Percentiles rank a stretch among this genome's conserved stretches.
Conservation (phyloP, 2,113 vertebrate species). For the Coturnix japonica region DNA sequence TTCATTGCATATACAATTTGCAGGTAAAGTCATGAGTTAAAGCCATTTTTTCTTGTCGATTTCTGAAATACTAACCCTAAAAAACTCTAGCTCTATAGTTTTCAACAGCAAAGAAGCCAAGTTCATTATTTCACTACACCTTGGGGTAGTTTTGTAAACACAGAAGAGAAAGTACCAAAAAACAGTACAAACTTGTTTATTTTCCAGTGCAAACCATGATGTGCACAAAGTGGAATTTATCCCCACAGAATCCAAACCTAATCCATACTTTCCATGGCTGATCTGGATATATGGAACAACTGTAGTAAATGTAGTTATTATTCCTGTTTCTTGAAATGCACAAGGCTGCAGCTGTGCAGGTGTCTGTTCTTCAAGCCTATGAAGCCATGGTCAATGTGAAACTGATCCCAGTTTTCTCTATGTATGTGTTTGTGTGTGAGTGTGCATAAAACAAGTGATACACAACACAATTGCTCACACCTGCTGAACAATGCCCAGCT, state of each 20-base stretch:
- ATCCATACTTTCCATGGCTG: not conserved
- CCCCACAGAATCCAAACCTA: not conserved
- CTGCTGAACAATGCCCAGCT: not conserved
- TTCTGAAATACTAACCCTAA: not conserved
- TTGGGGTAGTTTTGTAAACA: not conserved
- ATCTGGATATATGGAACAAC: not conserved
- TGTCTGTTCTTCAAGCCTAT: not conserved
- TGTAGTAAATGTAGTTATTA: not conserved
- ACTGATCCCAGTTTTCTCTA: not conserved
- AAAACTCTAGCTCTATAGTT: not conserved
- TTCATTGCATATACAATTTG: not conserved
- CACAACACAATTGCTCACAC: not conserved
- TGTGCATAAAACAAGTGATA: too few species aligned
- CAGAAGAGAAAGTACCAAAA: not conserved
- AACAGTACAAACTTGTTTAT: not conserved
- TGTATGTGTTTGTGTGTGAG: too few species aligned
- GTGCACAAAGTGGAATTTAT: not conserved
- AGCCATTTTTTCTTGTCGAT: not conserved
- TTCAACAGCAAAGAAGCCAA: not conserved
- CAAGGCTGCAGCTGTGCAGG: not conserved
- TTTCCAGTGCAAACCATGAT: not conserved
- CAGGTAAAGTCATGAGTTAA: not conserved
- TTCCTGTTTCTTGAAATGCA: not conserved
- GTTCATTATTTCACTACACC: not conserved
- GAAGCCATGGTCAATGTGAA: not conserved